Evolutionary conservation across 2,113 vertebrate species (phyloP).

Genomic region (Ochotona curzoniae): DNA sequence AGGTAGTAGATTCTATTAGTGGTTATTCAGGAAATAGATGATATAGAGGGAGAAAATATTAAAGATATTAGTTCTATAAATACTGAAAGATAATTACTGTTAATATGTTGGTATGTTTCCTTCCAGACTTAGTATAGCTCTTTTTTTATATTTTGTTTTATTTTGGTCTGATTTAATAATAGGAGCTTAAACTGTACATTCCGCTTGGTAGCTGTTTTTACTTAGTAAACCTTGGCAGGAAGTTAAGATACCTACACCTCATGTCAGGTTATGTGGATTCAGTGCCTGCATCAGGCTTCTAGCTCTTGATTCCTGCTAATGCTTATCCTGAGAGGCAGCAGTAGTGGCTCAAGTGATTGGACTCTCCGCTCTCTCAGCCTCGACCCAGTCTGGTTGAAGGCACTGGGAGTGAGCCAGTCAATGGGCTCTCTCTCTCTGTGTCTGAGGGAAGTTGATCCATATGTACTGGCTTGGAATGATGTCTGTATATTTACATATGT

Average conservation of each 20-base stretch:
- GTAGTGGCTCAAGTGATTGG: no score
- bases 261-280: not conserved
- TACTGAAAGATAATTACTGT: not conserved
- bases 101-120: not conserved
- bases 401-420: no score
- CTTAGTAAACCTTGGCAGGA: not conserved
- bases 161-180: not conserved
- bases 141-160: not conserved
- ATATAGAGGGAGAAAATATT: not conserved
- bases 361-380: not conserved
- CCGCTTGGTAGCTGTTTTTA: not conserved
- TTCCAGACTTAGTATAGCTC: not conserved
- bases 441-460: no score
- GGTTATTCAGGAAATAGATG: conserved; percentile 30
- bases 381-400: no score
- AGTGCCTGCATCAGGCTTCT: no score
- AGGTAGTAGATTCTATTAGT: not conserved
- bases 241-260: no score
- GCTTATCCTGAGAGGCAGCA: no score
- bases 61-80: not conserved
- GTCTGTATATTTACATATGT: no score
- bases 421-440: no score
- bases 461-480: no score
- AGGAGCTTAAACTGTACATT: not conserved
- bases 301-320: no score